A percentile compares a stretch with the other conserved stretches of the same genome.
phyloP scores from a whole-genome alignment of 1,140 invertebrate genomes.

The Platyscapa corneri region DNA sequence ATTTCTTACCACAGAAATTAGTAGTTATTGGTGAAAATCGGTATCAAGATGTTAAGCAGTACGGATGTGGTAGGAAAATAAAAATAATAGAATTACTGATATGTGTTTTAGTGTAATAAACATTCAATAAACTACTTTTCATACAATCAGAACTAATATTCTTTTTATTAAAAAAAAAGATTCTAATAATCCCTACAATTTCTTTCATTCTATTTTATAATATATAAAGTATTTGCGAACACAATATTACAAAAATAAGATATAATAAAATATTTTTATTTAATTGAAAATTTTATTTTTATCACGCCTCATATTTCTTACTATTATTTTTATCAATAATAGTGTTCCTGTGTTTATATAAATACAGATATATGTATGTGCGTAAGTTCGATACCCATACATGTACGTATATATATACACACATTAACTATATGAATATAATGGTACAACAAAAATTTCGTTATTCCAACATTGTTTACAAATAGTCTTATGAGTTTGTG shows the following conservation, averaged over 20 bases:
- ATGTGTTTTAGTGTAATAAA: conserved; percentile 46
- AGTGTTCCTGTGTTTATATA: background rate
- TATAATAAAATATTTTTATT: conserved; percentile 32
- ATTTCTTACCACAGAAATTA: conserved; percentile 27
- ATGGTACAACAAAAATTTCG: conserved; percentile 37
- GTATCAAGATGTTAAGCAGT: conserved; percentile 6
- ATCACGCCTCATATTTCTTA: background rate
- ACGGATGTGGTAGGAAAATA: conserved; percentile 32
- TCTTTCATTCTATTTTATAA: background rate
- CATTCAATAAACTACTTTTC: conserved; percentile 41
- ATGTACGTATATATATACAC: conserved; percentile 17
- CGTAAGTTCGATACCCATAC: no score
- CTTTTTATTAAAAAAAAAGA: background rate
- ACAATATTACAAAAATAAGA: conserved; percentile 15
- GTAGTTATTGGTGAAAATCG: conserved; percentile 14
- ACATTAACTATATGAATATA: background rate
- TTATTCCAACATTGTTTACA: conserved; percentile 53
- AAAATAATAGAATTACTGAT: conserved; percentile 31
- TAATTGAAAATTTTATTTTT: conserved; percentile 40
- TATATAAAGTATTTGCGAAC: conserved; percentile 12
- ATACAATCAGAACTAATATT: conserved; percentile 31
- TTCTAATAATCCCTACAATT: background rate
- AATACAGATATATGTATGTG: background rate
- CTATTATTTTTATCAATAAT: conserved; percentile 32
- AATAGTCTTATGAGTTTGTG: conserved; percentile 52